These are phyloP conservation scores for Morinoia aosen DNA, from an alignment of 2,888 invertebrate species.

Conservation along the genomic window DNA sequence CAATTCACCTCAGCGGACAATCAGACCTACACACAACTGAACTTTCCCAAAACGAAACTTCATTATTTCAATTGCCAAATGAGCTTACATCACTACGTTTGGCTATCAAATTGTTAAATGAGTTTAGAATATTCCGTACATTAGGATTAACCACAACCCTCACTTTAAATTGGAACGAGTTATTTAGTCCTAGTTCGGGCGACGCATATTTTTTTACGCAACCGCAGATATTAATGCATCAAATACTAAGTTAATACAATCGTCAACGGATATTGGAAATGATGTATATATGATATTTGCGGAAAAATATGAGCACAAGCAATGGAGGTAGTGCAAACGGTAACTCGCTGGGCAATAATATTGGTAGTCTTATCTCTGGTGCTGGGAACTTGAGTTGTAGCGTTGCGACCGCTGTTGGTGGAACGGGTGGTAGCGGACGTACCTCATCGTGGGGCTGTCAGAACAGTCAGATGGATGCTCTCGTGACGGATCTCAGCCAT, in stretches of 20 bases:
- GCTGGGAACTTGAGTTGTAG: background rate
- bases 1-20: too few species aligned
- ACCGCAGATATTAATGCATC: too few species aligned
- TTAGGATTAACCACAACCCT: too few species aligned
- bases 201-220: too few species aligned
- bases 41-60: too few species aligned
- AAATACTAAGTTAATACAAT: background rate
- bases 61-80: too few species aligned
- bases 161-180: too few species aligned
- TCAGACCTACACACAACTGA: too few species aligned
- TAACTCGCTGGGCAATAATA: background rate
- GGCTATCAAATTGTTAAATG: too few species aligned
- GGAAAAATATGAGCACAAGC: background rate
- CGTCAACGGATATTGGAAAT: background rate
- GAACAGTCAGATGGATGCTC: constrained; percentile 67
- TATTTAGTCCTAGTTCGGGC: too few species aligned
- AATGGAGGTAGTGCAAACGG: constrained; percentile 8
- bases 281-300: background rate
- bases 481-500: constrained; percentile 67
- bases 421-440: constrained; percentile 19
- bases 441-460: constrained; percentile 19
- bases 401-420: constrained; percentile 37
- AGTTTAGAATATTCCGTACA: too few species aligned
- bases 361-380: background rate
- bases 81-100: too few species aligned